Percentiles rank a stretch among this genome's conserved stretches.
phyloP scores from a whole-genome alignment of 2,797 vertebrate genomes.

The Thalassophryne amazonica region DNA sequence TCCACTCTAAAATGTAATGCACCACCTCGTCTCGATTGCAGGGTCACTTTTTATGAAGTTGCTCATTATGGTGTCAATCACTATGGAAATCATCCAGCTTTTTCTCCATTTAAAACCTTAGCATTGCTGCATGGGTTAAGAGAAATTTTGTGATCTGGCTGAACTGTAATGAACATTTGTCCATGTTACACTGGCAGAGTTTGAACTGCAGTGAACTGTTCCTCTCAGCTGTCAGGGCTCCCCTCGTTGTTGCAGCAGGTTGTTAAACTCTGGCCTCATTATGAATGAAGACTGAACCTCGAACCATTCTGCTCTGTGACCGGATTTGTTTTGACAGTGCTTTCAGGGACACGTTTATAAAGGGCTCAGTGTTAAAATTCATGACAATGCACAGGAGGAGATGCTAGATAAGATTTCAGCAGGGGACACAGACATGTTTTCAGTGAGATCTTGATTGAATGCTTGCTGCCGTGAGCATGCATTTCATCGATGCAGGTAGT shows the following conservation, averaged over 20 bases:
- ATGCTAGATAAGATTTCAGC: background rate
- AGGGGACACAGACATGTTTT: too few relatives aligned
- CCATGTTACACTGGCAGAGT: background rate
- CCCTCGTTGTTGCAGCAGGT: constrained; percentile 13
- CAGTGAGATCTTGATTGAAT: too few relatives aligned
- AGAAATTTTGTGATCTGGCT: background rate
- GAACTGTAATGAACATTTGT: too few relatives aligned
- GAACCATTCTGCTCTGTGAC: constrained; percentile 3
- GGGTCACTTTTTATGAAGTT: too few relatives aligned
- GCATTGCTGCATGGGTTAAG: too few relatives aligned
- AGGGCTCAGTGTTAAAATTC: background rate
- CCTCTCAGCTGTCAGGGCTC: background rate
- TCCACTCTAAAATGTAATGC: too few relatives aligned
- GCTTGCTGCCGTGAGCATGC: too few relatives aligned
- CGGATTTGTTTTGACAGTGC: background rate
- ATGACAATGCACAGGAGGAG: background rate
- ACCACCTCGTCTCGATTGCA: too few relatives aligned
- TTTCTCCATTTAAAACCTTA: too few relatives aligned
- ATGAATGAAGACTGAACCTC: constrained; percentile 76
- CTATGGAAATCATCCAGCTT: too few relatives aligned
- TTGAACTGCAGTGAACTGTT: constrained; percentile 19
- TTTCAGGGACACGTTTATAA: background rate
- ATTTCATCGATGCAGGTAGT: too few relatives aligned
- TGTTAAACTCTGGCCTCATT: constrained; percentile 70
- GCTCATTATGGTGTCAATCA: too few relatives aligned